These are phyloP conservation scores for Artemia franciscana DNA, from an alignment of 1,140 invertebrate genomes.

Conservation along the genomic window DNA sequence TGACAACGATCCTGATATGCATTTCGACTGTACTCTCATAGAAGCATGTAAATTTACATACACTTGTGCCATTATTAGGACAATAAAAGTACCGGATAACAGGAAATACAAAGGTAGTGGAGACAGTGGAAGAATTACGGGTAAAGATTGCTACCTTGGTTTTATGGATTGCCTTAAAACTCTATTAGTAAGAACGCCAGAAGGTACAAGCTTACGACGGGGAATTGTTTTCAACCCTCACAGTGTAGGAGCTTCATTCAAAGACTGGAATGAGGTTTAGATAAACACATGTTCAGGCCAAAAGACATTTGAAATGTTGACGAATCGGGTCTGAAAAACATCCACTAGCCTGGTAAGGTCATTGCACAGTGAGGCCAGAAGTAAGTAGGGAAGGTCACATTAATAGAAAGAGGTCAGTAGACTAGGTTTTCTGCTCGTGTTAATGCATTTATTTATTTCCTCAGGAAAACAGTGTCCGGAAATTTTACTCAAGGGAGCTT, in stretches of 20 bases:
- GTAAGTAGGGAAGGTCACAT: constrained; percentile 22
- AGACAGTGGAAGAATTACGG: background rate
- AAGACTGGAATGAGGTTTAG: background rate
- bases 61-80: background rate
- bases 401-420: constrained; percentile 20
- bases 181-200: background rate
- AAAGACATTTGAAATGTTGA: constrained; percentile 7
- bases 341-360: constrained; percentile 21
- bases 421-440: constrained; percentile 20
- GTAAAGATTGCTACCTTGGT: background rate
- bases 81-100: background rate
- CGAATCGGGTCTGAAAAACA: constrained; percentile 23
- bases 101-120: background rate
- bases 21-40: background rate
- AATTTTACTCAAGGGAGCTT: constrained; percentile 16
- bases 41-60: background rate
- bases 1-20: background rate
- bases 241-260: background rate
- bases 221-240: background rate
- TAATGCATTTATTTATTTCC: constrained; percentile 22
- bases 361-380: constrained; percentile 20
- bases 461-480: constrained; percentile 13
- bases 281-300: background rate
- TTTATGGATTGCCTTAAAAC: background rate
- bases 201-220: background rate